Percentiles rank a stretch among this genome's conserved stretches.
Evolutionary conservation across 2,113 vertebrate genomes (phyloP).

Genomic region (Coptodon bakossiorum): DNA sequence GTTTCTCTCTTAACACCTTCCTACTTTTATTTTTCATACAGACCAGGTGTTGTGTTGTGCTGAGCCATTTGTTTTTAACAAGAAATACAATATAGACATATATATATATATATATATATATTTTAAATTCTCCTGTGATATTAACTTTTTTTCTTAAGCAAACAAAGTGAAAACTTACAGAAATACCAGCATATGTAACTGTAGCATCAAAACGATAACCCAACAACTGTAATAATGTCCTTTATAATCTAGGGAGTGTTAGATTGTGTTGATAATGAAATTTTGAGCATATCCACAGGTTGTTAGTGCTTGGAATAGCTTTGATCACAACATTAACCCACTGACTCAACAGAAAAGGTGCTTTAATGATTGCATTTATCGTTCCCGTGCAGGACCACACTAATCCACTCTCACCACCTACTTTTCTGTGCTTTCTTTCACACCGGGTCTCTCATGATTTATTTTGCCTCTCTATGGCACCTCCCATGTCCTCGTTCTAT

Average conservation of each 20-base stretch:
- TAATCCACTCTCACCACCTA: not conserved
- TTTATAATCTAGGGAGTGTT: not conserved
- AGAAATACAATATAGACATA: not conserved
- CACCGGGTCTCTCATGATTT: not conserved
- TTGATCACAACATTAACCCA: not conserved
- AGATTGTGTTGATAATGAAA: not conserved
- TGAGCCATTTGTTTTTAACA: not conserved
- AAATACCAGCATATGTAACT: not conserved
- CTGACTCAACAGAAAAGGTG: not conserved
- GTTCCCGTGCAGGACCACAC: not conserved
- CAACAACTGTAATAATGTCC: not conserved
- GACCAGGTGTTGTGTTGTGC: not conserved
- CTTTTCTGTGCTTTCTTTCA: not conserved
- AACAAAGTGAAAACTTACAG: not conserved
- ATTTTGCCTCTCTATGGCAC: not conserved
- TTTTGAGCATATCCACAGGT: not conserved
- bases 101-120: too few relatives aligned
- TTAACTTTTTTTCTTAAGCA: not conserved
- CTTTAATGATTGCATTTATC: not conserved
- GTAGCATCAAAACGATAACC: not conserved
- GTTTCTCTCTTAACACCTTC: not conserved
- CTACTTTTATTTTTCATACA: not conserved
- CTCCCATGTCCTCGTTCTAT: constrained; percentile 5
- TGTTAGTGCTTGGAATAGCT: not conserved
- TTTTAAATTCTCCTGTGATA: not conserved